A percentile compares a stretch with the other conserved stretches of the same genome.
phyloP scores from a whole-genome alignment of 1,140 invertebrate species.

The Ostrea edulis region DNA sequence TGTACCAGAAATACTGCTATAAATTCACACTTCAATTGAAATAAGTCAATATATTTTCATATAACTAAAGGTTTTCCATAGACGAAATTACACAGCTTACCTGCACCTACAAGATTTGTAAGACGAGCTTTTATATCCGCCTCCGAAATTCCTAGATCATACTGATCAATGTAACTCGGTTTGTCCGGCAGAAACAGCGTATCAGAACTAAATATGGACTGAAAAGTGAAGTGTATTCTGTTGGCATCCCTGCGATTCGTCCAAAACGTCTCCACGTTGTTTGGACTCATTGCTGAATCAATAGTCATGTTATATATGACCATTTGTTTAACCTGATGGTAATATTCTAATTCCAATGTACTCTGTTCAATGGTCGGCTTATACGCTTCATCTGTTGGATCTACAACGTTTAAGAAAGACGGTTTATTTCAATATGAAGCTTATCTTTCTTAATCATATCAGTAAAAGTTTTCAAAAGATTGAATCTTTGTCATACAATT shows the following conservation, averaged over 20 bases:
- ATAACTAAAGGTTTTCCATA: no score
- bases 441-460: no score
- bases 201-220: neutral
- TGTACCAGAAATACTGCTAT: no score
- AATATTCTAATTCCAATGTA: neutral
- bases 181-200: neutral
- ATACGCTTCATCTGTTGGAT: neutral
- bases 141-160: neutral
- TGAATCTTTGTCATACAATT: neutral
- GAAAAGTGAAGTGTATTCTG: conserved; percentile 12
- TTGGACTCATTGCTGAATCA: neutral
- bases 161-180: neutral
- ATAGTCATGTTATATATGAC: neutral
- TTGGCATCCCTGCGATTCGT: conserved; percentile 27
- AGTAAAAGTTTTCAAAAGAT: no score
- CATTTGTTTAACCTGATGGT: neutral
- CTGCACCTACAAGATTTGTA: neutral
- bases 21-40: no score
- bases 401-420: neutral
- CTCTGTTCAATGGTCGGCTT: conserved; percentile 21
- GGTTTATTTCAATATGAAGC: neutral
- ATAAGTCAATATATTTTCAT: no score
- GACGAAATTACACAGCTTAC: no score
- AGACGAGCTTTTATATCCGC: neutral
- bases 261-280: conserved; percentile 16